phyloP scores from a whole-genome alignment of 1,140 invertebrate species.

The Drosophila tsacasi region DNA sequence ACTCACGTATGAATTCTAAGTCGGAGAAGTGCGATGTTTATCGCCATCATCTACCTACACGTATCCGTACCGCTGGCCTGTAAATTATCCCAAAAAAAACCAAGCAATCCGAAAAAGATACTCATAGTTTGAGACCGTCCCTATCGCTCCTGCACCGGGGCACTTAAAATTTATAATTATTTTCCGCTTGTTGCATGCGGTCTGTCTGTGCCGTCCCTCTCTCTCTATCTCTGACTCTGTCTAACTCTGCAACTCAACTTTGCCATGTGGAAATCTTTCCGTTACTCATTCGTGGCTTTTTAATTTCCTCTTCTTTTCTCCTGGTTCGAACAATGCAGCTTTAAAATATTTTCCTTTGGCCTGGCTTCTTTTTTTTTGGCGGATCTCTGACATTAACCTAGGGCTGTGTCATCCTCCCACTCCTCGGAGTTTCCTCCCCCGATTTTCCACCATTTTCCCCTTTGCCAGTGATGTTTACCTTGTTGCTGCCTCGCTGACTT shows the following conservation, averaged over 20 bases:
- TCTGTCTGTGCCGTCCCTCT: not conserved
- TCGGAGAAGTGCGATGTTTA: constrained; percentile 62
- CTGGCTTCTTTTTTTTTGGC: constrained; percentile 28
- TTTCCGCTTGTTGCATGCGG: constrained; percentile 71
- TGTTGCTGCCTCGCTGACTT: constrained; percentile 75
- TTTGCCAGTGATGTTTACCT: constrained; percentile 61
- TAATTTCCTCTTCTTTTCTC: constrained; percentile 43
- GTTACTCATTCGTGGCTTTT: constrained; percentile 64
- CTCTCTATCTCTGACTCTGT: not conserved
- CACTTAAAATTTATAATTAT: constrained; percentile 77
- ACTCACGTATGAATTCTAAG: constrained; percentile 58
- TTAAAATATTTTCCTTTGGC: constrained; percentile 51
- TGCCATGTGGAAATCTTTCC: constrained; percentile 60
- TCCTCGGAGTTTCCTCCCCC: constrained; percentile 15
- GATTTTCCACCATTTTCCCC: constrained; percentile 3
- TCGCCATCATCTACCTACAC: constrained; percentile 54
- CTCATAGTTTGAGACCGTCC: constrained; percentile 7
- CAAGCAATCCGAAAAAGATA: constrained; percentile 39
- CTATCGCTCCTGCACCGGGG: constrained; percentile 34
- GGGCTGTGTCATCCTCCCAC: constrained; percentile 34
- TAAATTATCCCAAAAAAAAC: constrained; percentile 59
- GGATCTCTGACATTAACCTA: constrained; percentile 64
- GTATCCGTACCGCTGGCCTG: constrained; percentile 46
- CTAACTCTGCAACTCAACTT: constrained; percentile 13
- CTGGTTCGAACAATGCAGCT: constrained; percentile 52